A percentile compares a stretch with the other conserved stretches of the same genome.
phyloP scores from a whole-genome alignment of 2,797 vertebrate species.

The Rhinoraja longicauda region DNA sequence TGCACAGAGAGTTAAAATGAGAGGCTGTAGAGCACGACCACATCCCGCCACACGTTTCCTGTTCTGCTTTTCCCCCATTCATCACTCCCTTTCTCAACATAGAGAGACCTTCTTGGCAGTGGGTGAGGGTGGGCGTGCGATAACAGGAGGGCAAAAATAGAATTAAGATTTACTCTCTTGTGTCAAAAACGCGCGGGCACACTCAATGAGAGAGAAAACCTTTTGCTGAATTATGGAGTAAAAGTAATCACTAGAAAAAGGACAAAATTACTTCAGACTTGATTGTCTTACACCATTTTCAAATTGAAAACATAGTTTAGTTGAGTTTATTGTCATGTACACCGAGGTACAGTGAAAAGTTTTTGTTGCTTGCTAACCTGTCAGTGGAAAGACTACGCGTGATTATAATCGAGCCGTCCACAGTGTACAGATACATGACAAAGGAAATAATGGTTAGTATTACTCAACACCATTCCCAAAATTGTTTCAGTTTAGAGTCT shows the following conservation, averaged over 20 bases:
- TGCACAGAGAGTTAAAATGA: constrained; percentile 19
- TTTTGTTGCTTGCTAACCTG: too few relatives aligned
- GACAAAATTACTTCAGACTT: neutral
- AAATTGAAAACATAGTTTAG: neutral
- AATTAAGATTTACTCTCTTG: neutral
- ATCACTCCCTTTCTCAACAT: constrained; percentile 26
- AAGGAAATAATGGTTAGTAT: too few relatives aligned
- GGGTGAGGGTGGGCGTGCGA: neutral
- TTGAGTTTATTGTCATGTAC: too few relatives aligned
- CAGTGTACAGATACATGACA: too few relatives aligned
- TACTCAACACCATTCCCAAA: neutral
- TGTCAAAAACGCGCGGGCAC: neutral
- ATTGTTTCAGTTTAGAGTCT: too few relatives aligned
- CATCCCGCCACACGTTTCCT: constrained; percentile 47
- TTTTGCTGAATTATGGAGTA: neutral
- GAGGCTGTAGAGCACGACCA: constrained; percentile 42
- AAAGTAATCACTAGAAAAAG: neutral
- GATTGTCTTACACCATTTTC: neutral
- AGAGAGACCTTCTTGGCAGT: neutral
- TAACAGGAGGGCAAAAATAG: neutral
- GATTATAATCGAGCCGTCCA: too few relatives aligned
- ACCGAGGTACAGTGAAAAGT: too few relatives aligned
- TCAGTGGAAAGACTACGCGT: too few relatives aligned
- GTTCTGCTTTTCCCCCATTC: constrained; percentile 39
- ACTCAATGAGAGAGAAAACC: neutral